Conservation (phyloP, 1,140 invertebrate species). For the Berghia stephanieae region DNA sequence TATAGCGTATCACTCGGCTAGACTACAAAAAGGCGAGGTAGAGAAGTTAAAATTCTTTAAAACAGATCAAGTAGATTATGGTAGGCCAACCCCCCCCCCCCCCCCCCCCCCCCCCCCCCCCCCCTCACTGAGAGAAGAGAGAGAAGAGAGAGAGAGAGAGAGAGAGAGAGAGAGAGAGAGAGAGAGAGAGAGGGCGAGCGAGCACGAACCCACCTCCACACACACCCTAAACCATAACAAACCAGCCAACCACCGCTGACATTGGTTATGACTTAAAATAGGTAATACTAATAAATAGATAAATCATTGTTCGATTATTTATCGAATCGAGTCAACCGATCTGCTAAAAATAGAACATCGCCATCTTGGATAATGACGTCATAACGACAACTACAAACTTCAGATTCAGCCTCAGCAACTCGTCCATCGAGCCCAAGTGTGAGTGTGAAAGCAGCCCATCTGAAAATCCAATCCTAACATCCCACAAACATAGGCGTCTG, state of each 20-base stretch:
- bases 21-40: not conserved
- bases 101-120: too few relatives aligned
- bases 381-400: too few relatives aligned
- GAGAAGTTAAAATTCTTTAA: not conserved
- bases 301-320: not conserved
- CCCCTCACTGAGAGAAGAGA: not conserved
- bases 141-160: slow-evolving; percentile 2
- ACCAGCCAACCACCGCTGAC: not conserved
- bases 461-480: too few relatives aligned
- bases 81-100: too few relatives aligned
- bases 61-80: not conserved
- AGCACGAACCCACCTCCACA: too few relatives aligned
- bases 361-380: not conserved
- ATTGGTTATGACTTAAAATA: not conserved
- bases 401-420: too few relatives aligned
- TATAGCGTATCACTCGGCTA: not conserved
- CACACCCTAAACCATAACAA: too few relatives aligned
- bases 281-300: not conserved
- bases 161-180: not conserved
- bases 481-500: too few relatives aligned
- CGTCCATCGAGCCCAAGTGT: too few relatives aligned
- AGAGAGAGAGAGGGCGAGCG: not conserved
- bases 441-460: too few relatives aligned
- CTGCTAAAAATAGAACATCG: not conserved
- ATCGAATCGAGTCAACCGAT: not conserved